phyloP scores from a whole-genome alignment of 2,888 invertebrate genomes.

The Ephialtes manifestator region DNA sequence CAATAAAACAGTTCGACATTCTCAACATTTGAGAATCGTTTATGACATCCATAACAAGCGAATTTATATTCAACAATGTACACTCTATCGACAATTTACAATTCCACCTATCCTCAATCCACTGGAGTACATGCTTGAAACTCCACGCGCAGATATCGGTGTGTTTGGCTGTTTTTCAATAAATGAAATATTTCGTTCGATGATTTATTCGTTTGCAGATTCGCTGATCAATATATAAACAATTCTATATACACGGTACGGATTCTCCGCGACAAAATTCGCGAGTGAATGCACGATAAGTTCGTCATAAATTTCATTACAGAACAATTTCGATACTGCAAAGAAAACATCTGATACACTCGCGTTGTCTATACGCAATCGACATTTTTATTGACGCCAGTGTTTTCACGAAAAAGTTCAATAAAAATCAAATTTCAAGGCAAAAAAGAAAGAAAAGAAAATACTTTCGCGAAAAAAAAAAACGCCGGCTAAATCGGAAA shows the following conservation, averaged over 20 bases:
- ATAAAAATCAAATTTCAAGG: slow-evolving; percentile 1
- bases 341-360: slow-evolving; percentile 10
- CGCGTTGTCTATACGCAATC: slow-evolving; percentile 49
- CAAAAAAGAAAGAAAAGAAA: slow-evolving; percentile 12
- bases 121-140: background rate
- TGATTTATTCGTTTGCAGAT: slow-evolving; percentile 25
- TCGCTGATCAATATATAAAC: slow-evolving; percentile 28
- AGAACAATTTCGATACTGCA: slow-evolving; percentile 1
- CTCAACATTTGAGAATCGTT: slow-evolving; percentile 53
- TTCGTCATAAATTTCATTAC: slow-evolving; percentile 2
- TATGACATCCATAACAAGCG: slow-evolving; percentile 47
- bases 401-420: slow-evolving; percentile 24
- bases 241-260: slow-evolving; percentile 37
- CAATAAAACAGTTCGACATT: slow-evolving; percentile 58
- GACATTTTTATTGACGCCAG: slow-evolving; percentile 9
- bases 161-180: slow-evolving; percentile 12
- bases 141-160: slow-evolving; percentile 8
- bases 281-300: background rate
- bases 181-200: slow-evolving; percentile 29
- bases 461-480: background rate
- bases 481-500: slow-evolving; percentile 73
- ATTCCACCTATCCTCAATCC: slow-evolving; percentile 28
- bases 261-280: background rate
- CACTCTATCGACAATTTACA: slow-evolving; percentile 60
- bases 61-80: slow-evolving; percentile 62